These are phyloP conservation scores for Drosophila longiperda DNA, from an alignment of 2,888 invertebrate genomes.

Conservation along the genomic window DNA sequence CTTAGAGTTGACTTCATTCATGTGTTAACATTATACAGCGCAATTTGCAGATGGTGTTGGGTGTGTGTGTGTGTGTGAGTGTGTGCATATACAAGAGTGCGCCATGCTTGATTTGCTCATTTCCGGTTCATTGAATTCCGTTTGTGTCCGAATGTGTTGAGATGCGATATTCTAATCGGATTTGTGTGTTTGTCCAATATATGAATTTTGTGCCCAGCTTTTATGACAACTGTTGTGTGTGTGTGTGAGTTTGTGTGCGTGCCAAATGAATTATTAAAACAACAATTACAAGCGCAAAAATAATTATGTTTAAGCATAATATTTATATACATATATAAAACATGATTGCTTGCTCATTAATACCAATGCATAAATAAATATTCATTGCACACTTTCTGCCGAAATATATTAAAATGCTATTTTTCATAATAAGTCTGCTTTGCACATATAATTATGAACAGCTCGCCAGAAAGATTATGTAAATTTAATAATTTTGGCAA, in stretches of 20 bases:
- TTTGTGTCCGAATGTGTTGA: conserved; percentile 50
- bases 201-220: conserved; percentile 45
- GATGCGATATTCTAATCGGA: conserved; percentile 74
- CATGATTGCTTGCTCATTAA: conserved; percentile 27
- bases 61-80: conserved; percentile 16
- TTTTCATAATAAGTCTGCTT: conserved; percentile 7
- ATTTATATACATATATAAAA: conserved; percentile 11
- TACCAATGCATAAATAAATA: conserved; percentile 46
- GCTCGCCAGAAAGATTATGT: background rate
- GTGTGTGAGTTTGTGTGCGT: conserved; percentile 1
- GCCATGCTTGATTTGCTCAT: conserved; percentile 72
- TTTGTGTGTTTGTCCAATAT: conserved; percentile 63
- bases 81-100: conserved; percentile 28
- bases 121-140: conserved; percentile 75
- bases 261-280: conserved; percentile 67
- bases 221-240: conserved; percentile 26
- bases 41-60: conserved; percentile 38
- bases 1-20: conserved; percentile 73
- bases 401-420: conserved; percentile 21
- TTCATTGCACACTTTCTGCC: conserved; percentile 20
- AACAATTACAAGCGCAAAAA: conserved; percentile 63
- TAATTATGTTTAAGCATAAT: conserved; percentile 48
- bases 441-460: background rate
- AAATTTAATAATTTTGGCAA: background rate
- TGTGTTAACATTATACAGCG: conserved; percentile 63